A percentile compares a stretch with the other conserved stretches of the same genome.
phyloP scores from a whole-genome alignment of 2,113 vertebrate species.

The Nerophis lumbriciformis region DNA sequence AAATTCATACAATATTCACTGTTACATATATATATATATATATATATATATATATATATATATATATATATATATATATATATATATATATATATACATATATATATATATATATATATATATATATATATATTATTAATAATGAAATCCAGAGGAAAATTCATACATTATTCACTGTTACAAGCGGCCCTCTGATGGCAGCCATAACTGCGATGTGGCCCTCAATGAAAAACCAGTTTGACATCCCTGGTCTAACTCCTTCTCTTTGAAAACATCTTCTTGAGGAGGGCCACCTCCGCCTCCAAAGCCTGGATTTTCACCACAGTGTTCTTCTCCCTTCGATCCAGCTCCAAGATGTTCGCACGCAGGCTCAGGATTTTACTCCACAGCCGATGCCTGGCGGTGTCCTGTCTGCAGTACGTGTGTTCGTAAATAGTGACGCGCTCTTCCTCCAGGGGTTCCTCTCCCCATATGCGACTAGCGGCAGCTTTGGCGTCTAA shows the following conservation, averaged over 20 bases:
- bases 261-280: constrained; percentile 78
- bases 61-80: too few species aligned
- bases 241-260: constrained; percentile 23
- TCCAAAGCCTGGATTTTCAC: constrained; percentile 76
- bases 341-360: constrained; percentile 78
- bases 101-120: too few species aligned
- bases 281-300: constrained; percentile 70
- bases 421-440: constrained; percentile 77
- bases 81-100: too few species aligned
- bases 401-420: constrained; percentile 66
- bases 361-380: constrained; percentile 79
- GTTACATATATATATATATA: too few species aligned
- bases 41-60: too few species aligned
- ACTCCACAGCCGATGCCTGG: constrained; percentile 77
- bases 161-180: too few species aligned
- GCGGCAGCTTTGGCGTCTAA: constrained; percentile 11
- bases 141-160: too few species aligned
- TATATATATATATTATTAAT: too few species aligned
- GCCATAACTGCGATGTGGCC: too few species aligned
- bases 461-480: background rate
- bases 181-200: too few species aligned
- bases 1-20: too few species aligned
- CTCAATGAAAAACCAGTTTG: too few species aligned
- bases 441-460: constrained; percentile 29
- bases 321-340: constrained; percentile 76